Percentiles rank a stretch among this genome's conserved stretches.
phyloP scores from a whole-genome alignment of 2,888 invertebrate genomes.

The Polyommatus icarus region DNA sequence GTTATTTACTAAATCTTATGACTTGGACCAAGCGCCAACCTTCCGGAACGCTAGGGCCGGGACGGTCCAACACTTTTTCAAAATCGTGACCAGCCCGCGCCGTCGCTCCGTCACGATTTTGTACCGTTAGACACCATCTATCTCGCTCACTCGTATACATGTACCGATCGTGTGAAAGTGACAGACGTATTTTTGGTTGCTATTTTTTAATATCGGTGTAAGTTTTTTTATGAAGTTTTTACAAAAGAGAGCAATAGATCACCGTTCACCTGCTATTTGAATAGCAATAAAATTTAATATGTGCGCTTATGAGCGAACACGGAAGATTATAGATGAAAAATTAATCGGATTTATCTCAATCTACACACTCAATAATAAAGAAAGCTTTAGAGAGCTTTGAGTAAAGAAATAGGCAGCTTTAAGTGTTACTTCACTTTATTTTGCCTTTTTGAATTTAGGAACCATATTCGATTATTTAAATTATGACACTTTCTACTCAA shows the following conservation, averaged over 20 bases:
- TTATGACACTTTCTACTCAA: no score
- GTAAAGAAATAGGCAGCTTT: not conserved
- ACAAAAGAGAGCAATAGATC: slow-evolving; percentile 23
- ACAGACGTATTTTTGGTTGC: slow-evolving; percentile 42
- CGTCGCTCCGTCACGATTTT: slow-evolving; percentile 69
- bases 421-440: not conserved
- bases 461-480: not conserved
- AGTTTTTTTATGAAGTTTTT: slow-evolving; percentile 25
- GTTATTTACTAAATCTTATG: slow-evolving; percentile 34
- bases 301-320: slow-evolving; percentile 22
- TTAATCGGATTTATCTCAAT: slow-evolving; percentile 22
- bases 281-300: slow-evolving; percentile 21
- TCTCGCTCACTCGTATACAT: slow-evolving; percentile 54
- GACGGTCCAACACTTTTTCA: slow-evolving; percentile 74
- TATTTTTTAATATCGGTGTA: slow-evolving; percentile 22
- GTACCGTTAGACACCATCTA: slow-evolving; percentile 65
- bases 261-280: slow-evolving; percentile 25
- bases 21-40: slow-evolving; percentile 52
- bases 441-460: not conserved
- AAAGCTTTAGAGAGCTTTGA: not conserved
- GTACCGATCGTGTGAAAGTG: slow-evolving; percentile 50
- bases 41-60: slow-evolving; percentile 58
- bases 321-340: slow-evolving; percentile 17
- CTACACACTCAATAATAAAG: slow-evolving; percentile 1
- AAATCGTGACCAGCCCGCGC: slow-evolving; percentile 75